Base-by-base conservation (phyloP, 2,888 invertebrate genomes). In the Drosophila rubida region DNA sequence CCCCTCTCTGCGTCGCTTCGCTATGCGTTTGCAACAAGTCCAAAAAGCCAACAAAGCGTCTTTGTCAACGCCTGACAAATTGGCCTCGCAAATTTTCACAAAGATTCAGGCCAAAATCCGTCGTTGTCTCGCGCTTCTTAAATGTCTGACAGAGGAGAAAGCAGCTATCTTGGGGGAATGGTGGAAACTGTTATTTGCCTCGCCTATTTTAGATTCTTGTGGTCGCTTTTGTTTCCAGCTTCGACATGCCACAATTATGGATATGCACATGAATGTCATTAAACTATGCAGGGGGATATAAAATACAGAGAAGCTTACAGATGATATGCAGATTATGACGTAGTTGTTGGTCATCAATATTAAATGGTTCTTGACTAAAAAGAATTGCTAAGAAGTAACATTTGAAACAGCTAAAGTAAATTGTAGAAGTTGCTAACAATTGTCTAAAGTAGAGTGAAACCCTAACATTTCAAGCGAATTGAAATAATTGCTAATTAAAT, bases 61-160 rank as follows among this genome's bases (percentile, higher is more conserved):
- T 82, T 86, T 88, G 89, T 89, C 84, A 89, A 73, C 86, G 64
- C 63, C 70, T 85, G 85, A 89, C 87, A 88, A 89, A 85, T 85
- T 86, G 78, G 88, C 39, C 77, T 67, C 53, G 69, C 57, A 39
- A 61, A 44, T 39, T 61, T 27, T 4, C 46, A 13, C 57, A 25
- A 48, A 57, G 49, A 44, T 11, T 44, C 49, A 53, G 53, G 55
- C 46, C 42, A 58, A 61, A 68, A 30, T 41, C 32, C 32, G n/a
- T 32, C 32, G 32, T 23, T 9, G 19, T n/a, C 11, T 25, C 16
- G 30, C 19, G 4, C n/a, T 22, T 14, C 22, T 42, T 44, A 54
- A 44, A 13, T 13, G 13, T 2, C 4, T 14, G 19, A n/a, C 11
- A 3, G 4, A 11, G 2, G 30, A 30, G 30, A 4, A n/a, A n/a